Evolutionary conservation across 2,797 vertebrate genomes (phyloP), one percentile per base, ranked within the genome.

Genomic region (Onychomys torridus): DNA sequence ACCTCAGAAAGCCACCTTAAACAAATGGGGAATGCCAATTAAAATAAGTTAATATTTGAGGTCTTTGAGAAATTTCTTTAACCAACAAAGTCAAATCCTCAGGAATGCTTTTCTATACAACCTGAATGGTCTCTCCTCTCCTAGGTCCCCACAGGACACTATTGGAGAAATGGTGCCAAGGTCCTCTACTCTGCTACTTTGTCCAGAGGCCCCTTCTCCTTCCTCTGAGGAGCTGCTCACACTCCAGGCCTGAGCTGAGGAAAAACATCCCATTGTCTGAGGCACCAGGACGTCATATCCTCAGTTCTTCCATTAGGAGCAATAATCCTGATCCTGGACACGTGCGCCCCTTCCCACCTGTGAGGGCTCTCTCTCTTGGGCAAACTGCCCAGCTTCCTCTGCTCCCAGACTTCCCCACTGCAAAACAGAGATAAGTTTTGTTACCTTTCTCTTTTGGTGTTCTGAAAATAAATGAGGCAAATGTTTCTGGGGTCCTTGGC

Each of bases 231-330:
- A 95, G 90, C 10, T 5, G 52, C 82, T 93, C 81, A 88, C 84
- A 63, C 37, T n/a, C 29, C 49, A 93, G 89, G 94, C 52, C 57
- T 85, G 81, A 76, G 57, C 92, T 52, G 65, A 89, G 89, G 83
- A 95, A 96, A 96, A 96, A 95, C 59, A 95, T 21, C 91, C 90
- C 86, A 97, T 97, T 98, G 97, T 97, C 90, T 95, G 67, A 93
- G 67, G 71, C 79, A 57, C 76, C 91, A 76, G 40, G 89, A 91
- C 55, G 25, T 96, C 96, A 86, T 57, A 61, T 89, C 96, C 94
- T 87, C 43, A 69, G 32, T 73, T 79, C 92, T 83, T 91, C 83
- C 92, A 0, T 87, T 59, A 73, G 86, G 87, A 96, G 94, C 78
- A 91, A 95, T n/a, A 46, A 88, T 86, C 73, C 83, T 82, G 61